phyloP scores from a whole-genome alignment of 2,113 vertebrate species.

The Aplodontia rufa region DNA sequence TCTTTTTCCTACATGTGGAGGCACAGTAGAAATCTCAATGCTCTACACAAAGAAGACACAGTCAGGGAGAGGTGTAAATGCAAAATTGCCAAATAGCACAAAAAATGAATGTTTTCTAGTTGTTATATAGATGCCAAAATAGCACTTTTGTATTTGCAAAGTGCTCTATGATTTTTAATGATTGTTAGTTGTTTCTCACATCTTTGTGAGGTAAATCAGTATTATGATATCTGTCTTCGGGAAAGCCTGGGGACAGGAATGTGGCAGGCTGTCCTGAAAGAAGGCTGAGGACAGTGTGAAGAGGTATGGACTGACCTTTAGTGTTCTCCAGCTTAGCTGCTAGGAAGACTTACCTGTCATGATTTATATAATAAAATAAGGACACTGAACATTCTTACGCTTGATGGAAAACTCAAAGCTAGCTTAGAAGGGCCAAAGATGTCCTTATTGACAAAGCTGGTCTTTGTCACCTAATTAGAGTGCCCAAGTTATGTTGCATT shows the following conservation, averaged over 20 bases:
- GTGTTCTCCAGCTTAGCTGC: conserved; percentile 43
- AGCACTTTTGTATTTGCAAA: conserved; percentile 63
- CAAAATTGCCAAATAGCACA: conserved; percentile 73
- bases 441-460: conserved; percentile 73
- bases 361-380: not conserved
- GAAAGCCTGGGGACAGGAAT: not conserved
- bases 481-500: conserved; percentile 6
- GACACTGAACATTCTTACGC: not conserved
- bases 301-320: not conserved
- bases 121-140: conserved; percentile 65
- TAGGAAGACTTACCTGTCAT: conserved; percentile 10
- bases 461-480: conserved; percentile 60
- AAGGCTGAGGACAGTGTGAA: not conserved
- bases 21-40: not conserved
- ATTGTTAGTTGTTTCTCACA: conserved; percentile 43
- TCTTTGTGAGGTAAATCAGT: conserved; percentile 59
- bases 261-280: not conserved
- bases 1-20: not conserved
- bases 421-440: conserved; percentile 64
- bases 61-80: not conserved
- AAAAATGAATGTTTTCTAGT: conserved; percentile 59
- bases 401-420: conserved; percentile 8
- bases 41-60: not conserved
- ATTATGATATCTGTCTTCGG: conserved; percentile 35
- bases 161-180: conserved; percentile 66